A percentile compares a stretch with the other conserved stretches of the same genome.
Evolutionary conservation across 35 echinoderm and acorn worm species (phyloP).

Genomic region (Acanthaster planci): DNA sequence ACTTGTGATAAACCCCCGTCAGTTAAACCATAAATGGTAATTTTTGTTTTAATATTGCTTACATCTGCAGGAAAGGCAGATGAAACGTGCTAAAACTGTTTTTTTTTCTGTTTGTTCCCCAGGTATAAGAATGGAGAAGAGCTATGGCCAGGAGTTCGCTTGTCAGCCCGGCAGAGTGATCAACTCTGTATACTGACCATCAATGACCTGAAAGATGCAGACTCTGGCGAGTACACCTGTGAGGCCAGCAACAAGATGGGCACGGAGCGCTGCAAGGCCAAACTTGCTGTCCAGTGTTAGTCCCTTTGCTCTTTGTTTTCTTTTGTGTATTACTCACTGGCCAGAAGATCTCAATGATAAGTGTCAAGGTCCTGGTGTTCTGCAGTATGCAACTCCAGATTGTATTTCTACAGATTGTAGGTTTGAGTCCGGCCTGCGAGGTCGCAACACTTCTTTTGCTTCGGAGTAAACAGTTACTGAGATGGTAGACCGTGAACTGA

Average conservation of each 20-base stretch:
- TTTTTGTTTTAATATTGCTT: no score
- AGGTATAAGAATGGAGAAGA: conserved; percentile 58
- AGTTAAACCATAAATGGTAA: no score
- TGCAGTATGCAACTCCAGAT: no score
- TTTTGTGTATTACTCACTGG: background rate
- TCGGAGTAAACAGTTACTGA: no score
- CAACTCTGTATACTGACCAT: conserved; percentile 54
- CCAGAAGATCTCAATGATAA: background rate
- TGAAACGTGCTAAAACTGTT: background rate
- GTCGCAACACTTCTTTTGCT: no score
- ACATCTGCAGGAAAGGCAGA: no score
- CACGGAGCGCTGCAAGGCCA: conserved; percentile 72
- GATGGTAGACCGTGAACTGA: no score
- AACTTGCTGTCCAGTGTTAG: conserved; percentile 80
- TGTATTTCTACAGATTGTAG: background rate
- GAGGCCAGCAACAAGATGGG: conserved; percentile 81
- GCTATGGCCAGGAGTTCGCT: conserved; percentile 40
- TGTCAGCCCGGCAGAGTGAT: conserved; percentile 52
- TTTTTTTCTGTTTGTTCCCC: background rate
- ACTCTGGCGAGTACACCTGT: conserved; percentile 74
- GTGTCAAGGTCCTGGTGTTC: background rate
- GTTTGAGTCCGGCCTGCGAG: no score
- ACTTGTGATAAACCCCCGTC: no score
- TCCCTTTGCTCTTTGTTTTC: background rate
- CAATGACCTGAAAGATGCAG: conserved; percentile 65